Conservation (phyloP, 2,888 invertebrate genomes). For the Steinernema carpocapsae region DNA sequence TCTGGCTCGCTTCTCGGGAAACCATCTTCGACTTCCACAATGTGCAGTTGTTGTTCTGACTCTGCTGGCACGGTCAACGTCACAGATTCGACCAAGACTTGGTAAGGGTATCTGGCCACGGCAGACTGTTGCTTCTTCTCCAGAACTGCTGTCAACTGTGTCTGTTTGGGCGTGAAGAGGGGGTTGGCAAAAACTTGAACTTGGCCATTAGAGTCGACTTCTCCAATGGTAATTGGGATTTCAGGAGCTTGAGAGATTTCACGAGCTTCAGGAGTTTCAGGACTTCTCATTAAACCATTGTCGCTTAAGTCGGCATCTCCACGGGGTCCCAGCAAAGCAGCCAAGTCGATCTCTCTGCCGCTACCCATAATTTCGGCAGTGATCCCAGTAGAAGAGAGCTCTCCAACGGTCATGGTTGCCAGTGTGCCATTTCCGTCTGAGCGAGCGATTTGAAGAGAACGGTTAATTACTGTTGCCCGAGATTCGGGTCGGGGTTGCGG, state of each 20-base stretch:
- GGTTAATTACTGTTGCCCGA: neutral
- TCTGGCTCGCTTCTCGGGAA: no score
- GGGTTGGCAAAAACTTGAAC: neutral
- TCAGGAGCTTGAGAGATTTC: neutral
- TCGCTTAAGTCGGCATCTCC: neutral
- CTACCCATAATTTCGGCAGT: constrained; percentile 15
- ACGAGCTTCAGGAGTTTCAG: neutral
- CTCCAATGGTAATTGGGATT: neutral
- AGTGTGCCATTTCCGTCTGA: constrained; percentile 7
- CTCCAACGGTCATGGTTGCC: constrained; percentile 1
- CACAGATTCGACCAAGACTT: no score
- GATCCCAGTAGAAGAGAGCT: neutral
- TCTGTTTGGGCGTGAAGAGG: neutral
- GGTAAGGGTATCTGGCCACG: no score
- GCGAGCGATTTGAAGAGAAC: neutral
- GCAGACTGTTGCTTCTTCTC: no score
- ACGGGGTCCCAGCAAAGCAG: neutral
- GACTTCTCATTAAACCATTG: neutral
- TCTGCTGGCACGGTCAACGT: no score
- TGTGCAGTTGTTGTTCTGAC: no score
- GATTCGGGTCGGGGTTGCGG: neutral
- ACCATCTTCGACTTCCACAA: no score
- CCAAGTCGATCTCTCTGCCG: neutral
- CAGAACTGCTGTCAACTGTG: no score
- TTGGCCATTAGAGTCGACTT: neutral